Conservation (phyloP, 2,113 vertebrate genomes). For the Protobothrops mucrosquamatus region DNA sequence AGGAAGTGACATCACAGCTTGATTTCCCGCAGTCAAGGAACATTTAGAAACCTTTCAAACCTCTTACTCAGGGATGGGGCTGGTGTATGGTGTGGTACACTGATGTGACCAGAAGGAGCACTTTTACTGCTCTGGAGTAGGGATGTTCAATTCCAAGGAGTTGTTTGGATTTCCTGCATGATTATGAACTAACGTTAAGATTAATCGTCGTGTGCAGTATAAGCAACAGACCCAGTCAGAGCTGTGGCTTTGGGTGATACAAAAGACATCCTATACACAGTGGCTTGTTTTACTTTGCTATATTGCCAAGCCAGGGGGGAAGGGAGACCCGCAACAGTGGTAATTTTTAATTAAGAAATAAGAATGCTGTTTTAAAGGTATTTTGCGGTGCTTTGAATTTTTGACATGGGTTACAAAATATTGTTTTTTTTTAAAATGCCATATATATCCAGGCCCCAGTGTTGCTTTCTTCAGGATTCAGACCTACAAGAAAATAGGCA, state of each 20-base stretch:
- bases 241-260: constrained; percentile 64
- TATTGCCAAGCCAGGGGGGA: constrained; percentile 58
- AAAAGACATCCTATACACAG: constrained; percentile 64
- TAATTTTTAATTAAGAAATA: constrained; percentile 58
- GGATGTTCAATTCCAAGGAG: constrained; percentile 74
- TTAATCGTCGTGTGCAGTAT: constrained; percentile 66
- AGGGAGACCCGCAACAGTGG: constrained; percentile 47
- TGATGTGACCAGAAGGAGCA: constrained; percentile 82
- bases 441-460: background rate
- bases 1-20: constrained; percentile 73
- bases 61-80: constrained; percentile 91
- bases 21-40: constrained; percentile 71
- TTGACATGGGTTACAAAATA: constrained; percentile 46
- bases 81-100: constrained; percentile 81
- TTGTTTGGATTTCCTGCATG: constrained; percentile 76
- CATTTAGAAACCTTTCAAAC: constrained; percentile 81
- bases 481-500: background rate
- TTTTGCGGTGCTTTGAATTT: constrained; percentile 45
- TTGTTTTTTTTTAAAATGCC: background rate
- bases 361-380: constrained; percentile 49
- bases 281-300: constrained; percentile 59
- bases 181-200: constrained; percentile 59
- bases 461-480: constrained; percentile 2
- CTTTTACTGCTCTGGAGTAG: constrained; percentile 84
- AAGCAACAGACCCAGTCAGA: constrained; percentile 61